Percentiles rank a stretch among this genome's conserved stretches.
Evolutionary conservation across 2,888 invertebrate species (phyloP).

Genomic region (Apodemia hepburni): DNA sequence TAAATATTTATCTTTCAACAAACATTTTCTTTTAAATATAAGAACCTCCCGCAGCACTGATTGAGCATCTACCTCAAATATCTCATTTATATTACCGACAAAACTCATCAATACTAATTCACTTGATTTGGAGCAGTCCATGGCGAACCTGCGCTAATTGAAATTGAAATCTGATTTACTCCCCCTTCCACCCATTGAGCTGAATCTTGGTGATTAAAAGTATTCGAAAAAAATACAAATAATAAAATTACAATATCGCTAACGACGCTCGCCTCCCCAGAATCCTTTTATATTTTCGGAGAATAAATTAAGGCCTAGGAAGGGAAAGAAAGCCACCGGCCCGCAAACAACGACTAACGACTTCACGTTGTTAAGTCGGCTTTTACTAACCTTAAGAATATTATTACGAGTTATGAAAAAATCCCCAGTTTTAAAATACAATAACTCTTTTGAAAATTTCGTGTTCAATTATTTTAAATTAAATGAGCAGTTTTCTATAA

Average conservation of each 20-base stretch:
- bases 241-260: constrained; percentile 81
- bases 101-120: constrained; percentile 76
- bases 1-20: constrained; percentile 5
- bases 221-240: constrained; percentile 79
- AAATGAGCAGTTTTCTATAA: too few species aligned
- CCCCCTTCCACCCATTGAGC: constrained; percentile 54
- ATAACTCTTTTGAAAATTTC: neutral
- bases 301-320: constrained; percentile 72
- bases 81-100: constrained; percentile 69
- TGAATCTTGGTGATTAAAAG: constrained; percentile 72
- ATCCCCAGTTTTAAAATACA: constrained; percentile 14
- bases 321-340: constrained; percentile 55
- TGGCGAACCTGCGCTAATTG: constrained; percentile 75
- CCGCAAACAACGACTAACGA: constrained; percentile 64
- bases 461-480: neutral
- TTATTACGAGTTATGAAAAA: constrained; percentile 39
- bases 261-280: constrained; percentile 69
- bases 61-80: constrained; percentile 46
- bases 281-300: constrained; percentile 78
- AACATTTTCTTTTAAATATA: constrained; percentile 15
- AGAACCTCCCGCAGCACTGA: constrained; percentile 40
- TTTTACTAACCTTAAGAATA: constrained; percentile 40
- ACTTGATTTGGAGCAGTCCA: constrained; percentile 62
- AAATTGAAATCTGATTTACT: constrained; percentile 79
- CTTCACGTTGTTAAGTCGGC: constrained; percentile 55